Evolutionary conservation across 53 echinoderm and acorn worm species (phyloP), one percentile per base, ranked within the genome.

Genomic region (Echinarachnius parma): DNA sequence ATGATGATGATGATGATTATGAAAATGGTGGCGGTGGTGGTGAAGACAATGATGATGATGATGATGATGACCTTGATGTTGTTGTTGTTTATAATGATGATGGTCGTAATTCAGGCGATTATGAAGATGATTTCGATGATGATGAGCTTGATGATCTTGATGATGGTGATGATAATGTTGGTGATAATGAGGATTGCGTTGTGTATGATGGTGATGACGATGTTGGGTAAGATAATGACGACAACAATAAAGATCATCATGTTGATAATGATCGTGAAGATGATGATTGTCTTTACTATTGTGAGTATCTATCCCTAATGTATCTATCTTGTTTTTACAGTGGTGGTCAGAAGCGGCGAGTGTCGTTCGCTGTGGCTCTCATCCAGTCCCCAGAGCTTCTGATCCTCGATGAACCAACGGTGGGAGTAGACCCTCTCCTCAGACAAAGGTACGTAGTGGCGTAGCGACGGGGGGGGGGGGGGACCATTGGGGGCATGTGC

Each of bases 401-500:
- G 9, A 98, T 98, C 25, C 71, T 98, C 23, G 98, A 98, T 68
- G 96, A 98, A 19, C 98, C 98, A 2, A 98, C 98, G 1, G 98
- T 98, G 0, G 98, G 98, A 18, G 98, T 98, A 4, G 98, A 98
- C 45, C 98, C 98, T n/a, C 69, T 98, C 13, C 86, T 98, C 0
- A 62, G 91, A 77, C 81, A 86, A 48, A 98, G 78, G 95, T 95
- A 82, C 78, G 68, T 21, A 7, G 28, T 21, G 7, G 45, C 0
- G 45, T 44, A 14, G 1, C 45, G 11, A 1, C 11, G 45, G 16
- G 16, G 16, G 16, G 0, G 45, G 45, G 45, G n/a, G n/a, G n/a
- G n/a, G n/a, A n/a, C n/a, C n/a, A n/a, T n/a, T n/a, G n/a, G n/a
- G n/a, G n/a, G n/a, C n/a, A n/a, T n/a, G n/a, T n/a, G n/a, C n/a